Conservation (phyloP, 2,888 invertebrate species). For the Lasioglossum marginatum region DNA sequence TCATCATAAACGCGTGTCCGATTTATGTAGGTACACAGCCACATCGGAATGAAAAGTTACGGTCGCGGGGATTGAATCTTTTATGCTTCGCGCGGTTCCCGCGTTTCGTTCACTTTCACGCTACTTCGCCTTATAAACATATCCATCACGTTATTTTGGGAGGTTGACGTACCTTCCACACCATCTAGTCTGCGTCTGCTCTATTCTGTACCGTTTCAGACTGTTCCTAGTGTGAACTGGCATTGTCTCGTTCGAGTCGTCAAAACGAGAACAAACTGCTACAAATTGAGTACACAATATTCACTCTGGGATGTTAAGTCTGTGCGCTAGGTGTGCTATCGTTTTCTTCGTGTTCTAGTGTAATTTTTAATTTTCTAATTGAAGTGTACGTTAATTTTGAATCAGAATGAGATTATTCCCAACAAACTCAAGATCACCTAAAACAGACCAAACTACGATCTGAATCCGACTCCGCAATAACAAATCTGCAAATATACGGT, state of each 20-base stretch:
- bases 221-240: not conserved
- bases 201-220: not conserved
- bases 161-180: not conserved
- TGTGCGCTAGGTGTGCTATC: too few species aligned
- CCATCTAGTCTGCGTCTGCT: not conserved
- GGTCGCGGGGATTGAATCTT: conserved; percentile 18
- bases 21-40: not conserved
- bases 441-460: not conserved
- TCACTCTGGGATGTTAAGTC: not conserved
- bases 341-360: too few species aligned
- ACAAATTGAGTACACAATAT: not conserved
- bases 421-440: not conserved
- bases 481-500: not conserved
- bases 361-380: not conserved
- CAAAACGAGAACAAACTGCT: not conserved
- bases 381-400: not conserved
- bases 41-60: conserved; percentile 35
- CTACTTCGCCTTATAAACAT: conserved; percentile 29
- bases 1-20: conserved; percentile 27
- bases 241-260: not conserved
- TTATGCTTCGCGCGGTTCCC: not conserved
- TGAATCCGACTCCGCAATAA: not conserved
- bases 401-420: too few species aligned
- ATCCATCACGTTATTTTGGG: conserved; percentile 31
- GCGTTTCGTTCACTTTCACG: not conserved